Percentiles rank a stretch among this genome's conserved stretches.
Conservation (phyloP, 1,140 invertebrate genomes). For the Heliothis subflexa region DNA sequence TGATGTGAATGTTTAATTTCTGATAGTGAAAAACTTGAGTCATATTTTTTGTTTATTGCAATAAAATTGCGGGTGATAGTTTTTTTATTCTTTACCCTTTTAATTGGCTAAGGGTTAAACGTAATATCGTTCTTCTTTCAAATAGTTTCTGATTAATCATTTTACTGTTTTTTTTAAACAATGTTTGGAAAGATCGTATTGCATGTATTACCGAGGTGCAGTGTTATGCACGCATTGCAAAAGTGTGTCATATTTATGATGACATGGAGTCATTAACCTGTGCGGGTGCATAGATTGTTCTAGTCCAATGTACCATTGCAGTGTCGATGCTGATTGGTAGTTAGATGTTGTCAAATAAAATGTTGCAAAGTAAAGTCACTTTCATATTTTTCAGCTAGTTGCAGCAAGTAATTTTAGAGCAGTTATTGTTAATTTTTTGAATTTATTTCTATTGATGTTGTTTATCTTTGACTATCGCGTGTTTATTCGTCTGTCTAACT, state of each 20-base stretch:
- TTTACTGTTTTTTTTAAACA: too few species aligned
- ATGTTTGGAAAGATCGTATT: neutral
- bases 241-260: conserved; percentile 30
- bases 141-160: too few species aligned
- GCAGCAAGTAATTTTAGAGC: too few species aligned
- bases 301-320: neutral
- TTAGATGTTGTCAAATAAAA: too few species aligned
- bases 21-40: conserved; percentile 19
- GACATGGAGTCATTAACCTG: conserved; percentile 21
- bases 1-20: conserved; percentile 1
- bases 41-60: neutral
- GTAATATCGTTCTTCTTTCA: too few species aligned
- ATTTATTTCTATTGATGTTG: too few species aligned
- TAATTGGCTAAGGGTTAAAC: neutral
- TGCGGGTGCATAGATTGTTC: conserved; percentile 5
- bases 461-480: too few species aligned
- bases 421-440: too few species aligned
- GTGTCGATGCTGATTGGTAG: neutral
- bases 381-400: too few species aligned
- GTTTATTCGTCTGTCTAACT: too few species aligned
- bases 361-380: too few species aligned
- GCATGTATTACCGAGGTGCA: neutral
- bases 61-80: neutral
- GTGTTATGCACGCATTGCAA: conserved; percentile 12
- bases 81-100: neutral